Evolutionary conservation across 2,113 vertebrate genomes (phyloP).

Genomic region (Tachuris rubrigastra): DNA sequence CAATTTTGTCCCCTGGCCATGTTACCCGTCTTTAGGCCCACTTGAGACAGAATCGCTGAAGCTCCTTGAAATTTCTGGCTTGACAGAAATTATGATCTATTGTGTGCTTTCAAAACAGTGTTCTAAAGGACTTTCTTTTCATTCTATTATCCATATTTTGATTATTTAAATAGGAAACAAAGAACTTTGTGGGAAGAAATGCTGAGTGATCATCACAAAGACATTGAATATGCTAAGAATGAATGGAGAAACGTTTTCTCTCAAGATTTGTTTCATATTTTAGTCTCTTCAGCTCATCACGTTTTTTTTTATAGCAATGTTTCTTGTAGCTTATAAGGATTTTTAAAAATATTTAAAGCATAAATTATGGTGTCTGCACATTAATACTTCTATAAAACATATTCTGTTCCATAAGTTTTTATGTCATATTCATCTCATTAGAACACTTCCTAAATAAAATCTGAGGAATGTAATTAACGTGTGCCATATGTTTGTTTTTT

Average conservation of each 20-base stretch:
- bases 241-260: neutral
- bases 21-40: neutral
- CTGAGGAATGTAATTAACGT: neutral
- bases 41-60: neutral
- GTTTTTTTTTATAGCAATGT: neutral
- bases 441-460: neutral
- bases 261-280: neutral
- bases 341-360: neutral
- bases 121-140: neutral
- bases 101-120: neutral
- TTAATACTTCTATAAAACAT: neutral
- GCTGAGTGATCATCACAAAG: neutral
- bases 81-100: neutral
- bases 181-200: neutral
- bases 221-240: neutral
- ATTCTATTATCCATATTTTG: neutral
- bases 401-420: neutral
- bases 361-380: neutral
- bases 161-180: neutral
- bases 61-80: neutral
- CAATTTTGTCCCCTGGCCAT: neutral
- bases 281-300: neutral
- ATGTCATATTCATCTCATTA: conserved; percentile 14
- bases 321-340: neutral
- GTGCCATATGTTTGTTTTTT: neutral